Conservation (phyloP, 2,888 invertebrate genomes). For the Metacarcinus magister region DNA sequence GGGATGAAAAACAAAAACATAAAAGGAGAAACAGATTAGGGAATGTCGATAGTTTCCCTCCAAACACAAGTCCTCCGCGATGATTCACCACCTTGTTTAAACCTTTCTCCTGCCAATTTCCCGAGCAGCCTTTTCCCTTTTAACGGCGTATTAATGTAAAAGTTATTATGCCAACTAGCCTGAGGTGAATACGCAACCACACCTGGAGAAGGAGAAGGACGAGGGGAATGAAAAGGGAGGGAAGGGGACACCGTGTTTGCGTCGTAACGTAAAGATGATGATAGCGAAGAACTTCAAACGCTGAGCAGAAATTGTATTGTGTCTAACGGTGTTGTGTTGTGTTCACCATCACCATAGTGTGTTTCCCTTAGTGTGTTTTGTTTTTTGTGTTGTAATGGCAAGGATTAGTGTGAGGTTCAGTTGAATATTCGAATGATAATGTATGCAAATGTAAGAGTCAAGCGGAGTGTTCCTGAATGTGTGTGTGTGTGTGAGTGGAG, state of each 20-base stretch:
- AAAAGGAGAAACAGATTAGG: not conserved
- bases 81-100: not conserved
- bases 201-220: not conserved
- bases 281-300: no score
- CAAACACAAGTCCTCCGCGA: not conserved
- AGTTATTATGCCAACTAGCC: not conserved
- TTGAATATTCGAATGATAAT: not conserved
- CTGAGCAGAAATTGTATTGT: no score
- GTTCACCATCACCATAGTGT: no score
- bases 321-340: no score
- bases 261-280: no score
- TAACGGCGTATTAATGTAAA: conserved; percentile 20
- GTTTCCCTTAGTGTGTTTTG: no score
- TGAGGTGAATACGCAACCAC: not conserved
- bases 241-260: not conserved
- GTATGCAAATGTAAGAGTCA: not conserved
- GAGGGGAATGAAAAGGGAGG: not conserved
- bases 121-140: not conserved
- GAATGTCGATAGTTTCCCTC: not conserved
- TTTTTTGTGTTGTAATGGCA: no score
- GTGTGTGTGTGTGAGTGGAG: no score
- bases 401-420: not conserved
- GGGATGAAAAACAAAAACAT: not conserved
- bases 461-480: not conserved
- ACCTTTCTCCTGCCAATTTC: not conserved